Conservation (phyloP, 2,888 invertebrate species). For the Cyaniris semiargus region DNA sequence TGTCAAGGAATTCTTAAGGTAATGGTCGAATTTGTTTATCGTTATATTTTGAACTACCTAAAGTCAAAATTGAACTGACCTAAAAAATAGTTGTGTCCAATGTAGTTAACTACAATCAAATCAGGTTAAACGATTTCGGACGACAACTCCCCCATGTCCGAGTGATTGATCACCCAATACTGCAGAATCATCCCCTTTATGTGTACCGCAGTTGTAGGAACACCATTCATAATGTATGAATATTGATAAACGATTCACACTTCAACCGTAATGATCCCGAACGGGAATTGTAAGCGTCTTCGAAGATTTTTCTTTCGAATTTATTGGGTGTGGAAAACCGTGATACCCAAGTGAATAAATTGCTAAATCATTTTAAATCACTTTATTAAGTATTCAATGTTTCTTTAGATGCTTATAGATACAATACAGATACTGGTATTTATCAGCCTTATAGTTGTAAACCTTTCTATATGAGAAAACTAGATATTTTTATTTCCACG, state of each 20-base stretch:
- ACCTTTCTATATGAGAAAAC: neutral
- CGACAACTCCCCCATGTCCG: conserved; percentile 11
- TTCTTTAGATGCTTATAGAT: too few relatives aligned
- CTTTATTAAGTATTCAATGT: too few relatives aligned
- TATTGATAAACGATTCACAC: neutral
- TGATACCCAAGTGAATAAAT: neutral
- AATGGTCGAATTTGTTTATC: too few relatives aligned
- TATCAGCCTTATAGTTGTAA: too few relatives aligned
- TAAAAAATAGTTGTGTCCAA: neutral
- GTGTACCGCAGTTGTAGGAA: neutral
- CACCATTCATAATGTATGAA: conserved; percentile 10
- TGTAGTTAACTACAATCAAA: neutral
- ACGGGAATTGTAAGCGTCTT: neutral
- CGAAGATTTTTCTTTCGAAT: neutral
- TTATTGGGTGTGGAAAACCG: neutral
- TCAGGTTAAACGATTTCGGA: conserved; percentile 2
- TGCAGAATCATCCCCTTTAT: conserved; percentile 5
- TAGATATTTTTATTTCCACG: neutral
- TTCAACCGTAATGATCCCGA: neutral
- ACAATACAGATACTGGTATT: too few relatives aligned
- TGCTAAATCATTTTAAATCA: too few relatives aligned
- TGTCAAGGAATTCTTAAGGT: too few relatives aligned
- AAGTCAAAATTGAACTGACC: neutral
- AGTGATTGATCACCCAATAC: neutral
- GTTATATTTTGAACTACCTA: neutral